Evolutionary conservation across 2,113 vertebrate species (phyloP), one percentile per base, ranked within the genome.

Genomic region (Malurus alboscapulatus): DNA sequence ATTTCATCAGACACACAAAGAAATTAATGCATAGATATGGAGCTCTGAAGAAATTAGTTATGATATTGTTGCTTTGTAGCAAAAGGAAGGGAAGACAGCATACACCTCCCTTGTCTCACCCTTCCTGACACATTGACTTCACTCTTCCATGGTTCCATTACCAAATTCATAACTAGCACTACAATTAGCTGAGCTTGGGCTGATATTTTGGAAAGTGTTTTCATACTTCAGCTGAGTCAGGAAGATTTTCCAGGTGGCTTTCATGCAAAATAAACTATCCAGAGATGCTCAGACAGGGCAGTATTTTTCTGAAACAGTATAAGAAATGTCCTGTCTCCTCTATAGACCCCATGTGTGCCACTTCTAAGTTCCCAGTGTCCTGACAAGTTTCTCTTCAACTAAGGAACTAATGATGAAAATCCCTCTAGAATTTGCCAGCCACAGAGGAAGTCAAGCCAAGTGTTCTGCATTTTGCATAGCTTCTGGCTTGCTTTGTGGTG

Each of bases 201-300:
- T 87, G 45, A 69, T 79, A 14, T 79, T 93, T 85, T 82, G 45
- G 66, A 48, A 84, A 82, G 18, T 58, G 24, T 65, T 86, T 78
- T 88, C 30, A 38, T 42, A 36, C 9, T 57, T 21, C 59, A 84
- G 15, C 57, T 75, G 73, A 88, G 48, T 67, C 22, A 84, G 45
- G 44, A 84, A 78, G 44, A 72, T 84, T 73, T 89, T 89, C 20
- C 54, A 82, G 8, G 62, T 87, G 68, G 32, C 48, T 87, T 92
- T 87, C 25, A 76, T 6, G 27, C 34, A 69, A 91, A 89, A 89
- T 68, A 65, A 88, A 32, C 42, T 69, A 53, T 44, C 14, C 44
- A 61, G n/a, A 93, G 20, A 38, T 40, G 21, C 18, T 87, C 71
- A 84, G 50, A 50, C 62, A 73, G 29, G 63, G 8, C 29, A 79